Evolutionary conservation across 2,797 vertebrate genomes (phyloP).

Genomic region (Tokudaia tokunoshimensis): DNA sequence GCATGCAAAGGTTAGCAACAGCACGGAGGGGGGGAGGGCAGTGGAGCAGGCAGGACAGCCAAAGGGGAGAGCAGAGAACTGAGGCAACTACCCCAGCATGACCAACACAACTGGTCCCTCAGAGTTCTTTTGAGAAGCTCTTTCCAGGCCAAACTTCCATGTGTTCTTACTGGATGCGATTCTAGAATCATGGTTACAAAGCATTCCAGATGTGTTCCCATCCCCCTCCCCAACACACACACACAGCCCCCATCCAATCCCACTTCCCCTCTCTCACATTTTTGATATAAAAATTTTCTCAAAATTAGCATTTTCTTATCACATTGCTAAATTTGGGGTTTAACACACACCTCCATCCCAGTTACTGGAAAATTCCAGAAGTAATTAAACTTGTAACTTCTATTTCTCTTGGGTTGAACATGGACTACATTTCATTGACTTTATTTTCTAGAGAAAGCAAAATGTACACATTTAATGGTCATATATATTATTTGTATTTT

Average conservation of each 20-base stretch:
- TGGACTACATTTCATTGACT: not conserved
- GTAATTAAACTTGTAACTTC: not conserved
- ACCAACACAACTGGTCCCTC: not conserved
- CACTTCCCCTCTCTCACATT: not conserved
- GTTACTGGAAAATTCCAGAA: not conserved
- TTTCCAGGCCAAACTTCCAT: not conserved
- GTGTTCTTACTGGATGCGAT: not conserved
- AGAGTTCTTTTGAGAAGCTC: not conserved
- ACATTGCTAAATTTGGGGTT: not conserved
- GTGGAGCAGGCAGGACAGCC: not conserved
- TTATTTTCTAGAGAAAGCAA: not conserved
- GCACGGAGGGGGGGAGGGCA: rapidly evolving
- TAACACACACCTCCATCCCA: not conserved
- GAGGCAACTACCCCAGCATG: too few relatives aligned
- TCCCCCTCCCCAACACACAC: too few relatives aligned
- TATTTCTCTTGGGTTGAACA: not conserved
- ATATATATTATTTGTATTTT: not conserved
- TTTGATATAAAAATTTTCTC: not conserved
- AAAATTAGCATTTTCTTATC: not conserved
- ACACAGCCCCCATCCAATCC: too few relatives aligned
- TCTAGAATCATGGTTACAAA: not conserved
- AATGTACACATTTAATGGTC: not conserved
- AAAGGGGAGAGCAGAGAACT: too few relatives aligned
- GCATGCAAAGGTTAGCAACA: not conserved
- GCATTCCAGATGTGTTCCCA: not conserved